Base-by-base conservation (phyloP, 2,797 vertebrate genomes). In the Scarus forsteni region DNA sequence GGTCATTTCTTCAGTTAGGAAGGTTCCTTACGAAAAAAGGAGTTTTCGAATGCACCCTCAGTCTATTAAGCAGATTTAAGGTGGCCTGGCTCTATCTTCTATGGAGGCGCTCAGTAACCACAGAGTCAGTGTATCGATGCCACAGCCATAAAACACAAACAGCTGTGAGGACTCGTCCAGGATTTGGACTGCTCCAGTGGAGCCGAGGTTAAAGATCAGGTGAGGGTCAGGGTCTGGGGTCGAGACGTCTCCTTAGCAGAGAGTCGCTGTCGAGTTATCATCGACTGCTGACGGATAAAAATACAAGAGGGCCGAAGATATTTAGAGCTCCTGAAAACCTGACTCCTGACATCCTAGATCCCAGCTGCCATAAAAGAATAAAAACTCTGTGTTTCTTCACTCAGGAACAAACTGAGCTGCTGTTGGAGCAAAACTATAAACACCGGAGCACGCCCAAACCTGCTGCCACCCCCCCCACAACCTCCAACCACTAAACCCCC, bases 201-300 rank as follows among this genome's bases (percentile, higher is more conserved):
- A 69, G 53, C 38, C 0, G 5, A 38, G 66, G 75, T 83, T 61
- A 65, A 18, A 79, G 79, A 46, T 77, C 66, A 67, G 38, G 38
- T 39, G 38, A 39, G 38, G 38, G 38, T 39, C 38, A 39, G 38
- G 38, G 38, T 39, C 38, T 39, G 5, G 62, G 77, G 65, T 77
- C 60, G 43, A 2, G 16, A 38, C 1, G 34, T 66, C 46, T 27
- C 52, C 8, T 46, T 18, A 51, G 45, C 42, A 59, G 62, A 73
- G 75, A 66, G 77, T 3, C 6, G 56, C 7, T 10, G 80, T 73
- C 73, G 73, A 38, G 44, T 6, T 11, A n/a, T 43, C 12, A 2
- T 38, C 14, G 40, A 48, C 9, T 7, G 1, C 14, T 10, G 16
- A 60, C 13, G 16, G 39, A 55, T 38, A 36, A 8, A 27, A 50